These are phyloP conservation scores for Meganola albula DNA, from an alignment of 2,888 invertebrate species.

Conservation along the genomic window DNA sequence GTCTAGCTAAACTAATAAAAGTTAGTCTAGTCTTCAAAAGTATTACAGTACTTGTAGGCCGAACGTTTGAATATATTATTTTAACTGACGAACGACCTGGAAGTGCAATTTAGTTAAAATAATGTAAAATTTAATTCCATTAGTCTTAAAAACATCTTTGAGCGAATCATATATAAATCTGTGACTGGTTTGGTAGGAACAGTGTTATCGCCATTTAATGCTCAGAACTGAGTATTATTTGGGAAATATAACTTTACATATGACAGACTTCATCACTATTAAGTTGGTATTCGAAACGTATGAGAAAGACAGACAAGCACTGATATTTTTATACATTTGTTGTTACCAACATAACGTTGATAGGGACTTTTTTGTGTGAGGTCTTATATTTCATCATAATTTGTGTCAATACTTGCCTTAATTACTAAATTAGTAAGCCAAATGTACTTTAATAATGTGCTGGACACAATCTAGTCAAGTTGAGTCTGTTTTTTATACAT, in stretches of 20 bases:
- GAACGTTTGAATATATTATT: constrained; percentile 14
- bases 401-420: constrained; percentile 17
- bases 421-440: constrained; percentile 11
- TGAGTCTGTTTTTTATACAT: constrained; percentile 13
- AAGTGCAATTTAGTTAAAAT: constrained; percentile 3
- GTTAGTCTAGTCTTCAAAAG: constrained; percentile 24
- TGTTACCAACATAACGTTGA: constrained; percentile 21
- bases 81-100: constrained; percentile 10
- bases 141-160: not conserved
- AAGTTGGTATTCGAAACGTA: too few species aligned
- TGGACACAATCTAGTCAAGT: constrained; percentile 4
- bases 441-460: constrained; percentile 5
- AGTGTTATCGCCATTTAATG: too few species aligned
- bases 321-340: constrained; percentile 10
- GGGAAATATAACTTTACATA: too few species aligned
- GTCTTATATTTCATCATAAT: constrained; percentile 21
- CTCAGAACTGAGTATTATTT: too few species aligned
- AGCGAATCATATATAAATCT: constrained; percentile 20
- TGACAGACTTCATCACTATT: too few species aligned
- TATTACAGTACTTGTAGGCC: constrained; percentile 19
- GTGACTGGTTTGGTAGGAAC: constrained; percentile 65
- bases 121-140: constrained; percentile 21
- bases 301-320: too few species aligned
- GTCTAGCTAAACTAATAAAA: constrained; percentile 25
- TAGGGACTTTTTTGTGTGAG: constrained; percentile 25